These are phyloP conservation scores for Mesocricetus auratus DNA, from an alignment of 2,113 vertebrate species.

Conservation along the genomic window DNA sequence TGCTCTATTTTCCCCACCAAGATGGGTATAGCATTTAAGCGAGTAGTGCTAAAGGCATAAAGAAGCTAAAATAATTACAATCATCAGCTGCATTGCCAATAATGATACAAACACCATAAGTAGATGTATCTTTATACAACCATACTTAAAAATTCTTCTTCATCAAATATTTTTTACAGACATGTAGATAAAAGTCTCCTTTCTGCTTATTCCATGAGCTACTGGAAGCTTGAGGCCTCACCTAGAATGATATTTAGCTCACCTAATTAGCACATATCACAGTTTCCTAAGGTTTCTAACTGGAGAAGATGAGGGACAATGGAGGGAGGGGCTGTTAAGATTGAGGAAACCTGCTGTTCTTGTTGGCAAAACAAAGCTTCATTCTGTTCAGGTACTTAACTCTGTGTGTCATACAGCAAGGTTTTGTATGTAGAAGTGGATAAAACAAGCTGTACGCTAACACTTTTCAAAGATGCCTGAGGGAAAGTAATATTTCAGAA, in stretches of 20 bases:
- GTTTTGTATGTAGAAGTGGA: slow-evolving; percentile 39
- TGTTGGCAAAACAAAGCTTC: slow-evolving; percentile 46
- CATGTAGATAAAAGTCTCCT: background rate
- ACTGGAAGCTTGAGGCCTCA: background rate
- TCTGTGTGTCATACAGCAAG: background rate
- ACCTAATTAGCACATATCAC: background rate
- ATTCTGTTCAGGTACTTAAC: background rate
- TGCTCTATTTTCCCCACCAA: background rate
- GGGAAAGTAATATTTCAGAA: slow-evolving; percentile 33
- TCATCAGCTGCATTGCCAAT: background rate
- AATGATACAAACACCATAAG: slow-evolving; percentile 6
- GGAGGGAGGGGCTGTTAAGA: background rate
- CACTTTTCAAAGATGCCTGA: background rate
- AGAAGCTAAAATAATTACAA: slow-evolving; percentile 35
- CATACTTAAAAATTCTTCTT: slow-evolving; percentile 26
- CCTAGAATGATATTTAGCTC: background rate
- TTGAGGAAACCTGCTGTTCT: slow-evolving; percentile 37
- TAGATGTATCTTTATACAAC: slow-evolving; percentile 25
- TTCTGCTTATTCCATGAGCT: background rate
- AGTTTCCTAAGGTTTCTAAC: slow-evolving; percentile 47
- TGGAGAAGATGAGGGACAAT: background rate
- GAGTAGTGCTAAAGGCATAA: slow-evolving; percentile 7
- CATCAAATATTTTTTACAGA: slow-evolving; percentile 46
- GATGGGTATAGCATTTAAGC: background rate
- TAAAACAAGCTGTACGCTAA: background rate